phyloP scores from a whole-genome alignment of 1,140 invertebrate genomes.

The Stegodyphus mimosarum region DNA sequence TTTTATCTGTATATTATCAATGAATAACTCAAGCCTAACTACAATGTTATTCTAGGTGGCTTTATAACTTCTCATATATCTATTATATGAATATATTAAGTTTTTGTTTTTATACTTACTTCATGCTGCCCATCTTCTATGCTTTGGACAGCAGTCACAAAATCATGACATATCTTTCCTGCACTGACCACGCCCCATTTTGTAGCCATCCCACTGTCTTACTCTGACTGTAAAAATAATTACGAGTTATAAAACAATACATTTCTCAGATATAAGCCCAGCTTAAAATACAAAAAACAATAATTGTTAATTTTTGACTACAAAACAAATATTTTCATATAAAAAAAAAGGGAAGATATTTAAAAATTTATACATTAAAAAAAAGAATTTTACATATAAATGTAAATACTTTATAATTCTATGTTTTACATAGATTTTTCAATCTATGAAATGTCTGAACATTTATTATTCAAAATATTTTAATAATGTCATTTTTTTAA shows the following conservation, averaged over 20 bases:
- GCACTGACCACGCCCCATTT: slow-evolving; percentile 80
- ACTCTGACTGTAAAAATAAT: too few species aligned
- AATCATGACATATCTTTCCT: slow-evolving; percentile 83
- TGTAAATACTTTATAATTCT: too few species aligned
- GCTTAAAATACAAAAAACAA: too few species aligned
- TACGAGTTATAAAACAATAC: too few species aligned
- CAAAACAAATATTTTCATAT: not conserved
- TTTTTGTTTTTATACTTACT: not conserved
- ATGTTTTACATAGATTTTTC: not conserved
- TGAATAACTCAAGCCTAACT: too few species aligned
- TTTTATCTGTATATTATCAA: too few species aligned
- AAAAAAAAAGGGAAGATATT: not conserved
- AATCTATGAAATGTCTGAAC: too few species aligned
- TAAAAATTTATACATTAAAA: not conserved
- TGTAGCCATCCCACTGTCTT: slow-evolving; percentile 67
- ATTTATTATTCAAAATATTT: too few species aligned
- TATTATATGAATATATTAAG: not conserved
- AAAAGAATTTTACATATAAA: not conserved
- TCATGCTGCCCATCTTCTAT: slow-evolving; percentile 75
- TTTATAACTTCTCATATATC: too few species aligned
- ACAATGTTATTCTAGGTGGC: too few species aligned
- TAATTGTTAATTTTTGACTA: not conserved
- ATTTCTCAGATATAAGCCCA: too few species aligned
- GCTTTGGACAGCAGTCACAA: slow-evolving; percentile 76
- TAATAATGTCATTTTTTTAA: too few species aligned